Conservation (phyloP, 1,140 invertebrate genomes). For the Andricus grossulariae region DNA sequence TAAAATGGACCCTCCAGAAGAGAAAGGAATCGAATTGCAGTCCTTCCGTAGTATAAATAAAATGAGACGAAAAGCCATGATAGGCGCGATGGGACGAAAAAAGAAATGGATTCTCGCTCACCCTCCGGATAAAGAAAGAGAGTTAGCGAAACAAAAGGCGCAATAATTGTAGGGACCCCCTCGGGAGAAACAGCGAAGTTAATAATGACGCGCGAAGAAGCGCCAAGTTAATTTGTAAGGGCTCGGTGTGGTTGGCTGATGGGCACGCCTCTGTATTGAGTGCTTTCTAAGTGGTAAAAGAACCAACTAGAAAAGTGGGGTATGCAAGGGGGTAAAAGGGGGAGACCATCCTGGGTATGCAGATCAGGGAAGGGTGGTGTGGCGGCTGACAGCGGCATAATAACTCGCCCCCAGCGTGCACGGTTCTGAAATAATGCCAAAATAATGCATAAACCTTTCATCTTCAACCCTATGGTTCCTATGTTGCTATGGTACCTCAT, state of each 20-base stretch:
- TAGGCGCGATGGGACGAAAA: conserved; percentile 52
- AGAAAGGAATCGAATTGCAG: conserved; percentile 10
- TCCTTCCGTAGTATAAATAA: conserved; percentile 39
- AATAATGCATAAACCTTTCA: conserved; percentile 49
- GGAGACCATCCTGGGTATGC: conserved; percentile 65
- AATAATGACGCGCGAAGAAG: conserved; percentile 68
- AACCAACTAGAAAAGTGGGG: conserved; percentile 20
- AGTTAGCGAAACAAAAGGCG: conserved; percentile 69
- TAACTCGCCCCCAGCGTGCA: conserved; percentile 49
- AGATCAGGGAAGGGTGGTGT: conserved; percentile 63
- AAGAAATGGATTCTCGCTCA: conserved; percentile 56
- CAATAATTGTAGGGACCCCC: conserved; percentile 70
- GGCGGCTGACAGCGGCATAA: conserved; percentile 61
- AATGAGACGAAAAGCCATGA: conserved; percentile 46
- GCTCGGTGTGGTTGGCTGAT: conserved; percentile 63
- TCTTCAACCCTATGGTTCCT: background rate
- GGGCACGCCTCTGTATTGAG: conserved; percentile 57
- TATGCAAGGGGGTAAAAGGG: conserved; percentile 34
- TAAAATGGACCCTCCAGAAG: conserved; percentile 15
- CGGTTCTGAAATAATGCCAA: conserved; percentile 42
- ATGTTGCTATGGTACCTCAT: too few species aligned
- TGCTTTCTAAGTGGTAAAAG: conserved; percentile 48
- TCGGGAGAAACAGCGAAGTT: conserved; percentile 54
- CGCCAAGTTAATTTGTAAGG: conserved; percentile 71
- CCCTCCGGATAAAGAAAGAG: conserved; percentile 38